phyloP scores from a whole-genome alignment of 2,888 invertebrate genomes.

The Torymus aiolomorphi region DNA sequence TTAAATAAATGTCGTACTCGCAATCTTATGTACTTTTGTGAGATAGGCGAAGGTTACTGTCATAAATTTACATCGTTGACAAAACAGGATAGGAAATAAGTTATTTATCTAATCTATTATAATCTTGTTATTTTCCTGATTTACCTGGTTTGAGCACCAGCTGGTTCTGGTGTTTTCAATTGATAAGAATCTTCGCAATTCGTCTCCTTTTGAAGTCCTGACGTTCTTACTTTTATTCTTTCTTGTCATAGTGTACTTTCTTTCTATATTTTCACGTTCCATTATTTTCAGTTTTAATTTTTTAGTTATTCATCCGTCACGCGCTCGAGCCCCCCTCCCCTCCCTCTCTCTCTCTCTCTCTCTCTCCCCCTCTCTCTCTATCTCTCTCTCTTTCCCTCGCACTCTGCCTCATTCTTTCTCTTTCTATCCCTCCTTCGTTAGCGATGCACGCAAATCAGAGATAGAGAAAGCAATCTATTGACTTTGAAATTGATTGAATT shows the following conservation, averaged over 20 bases:
- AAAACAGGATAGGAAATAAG: no score
- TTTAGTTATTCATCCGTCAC: constrained; percentile 14
- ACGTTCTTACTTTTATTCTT: background rate
- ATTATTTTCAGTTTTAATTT: constrained; percentile 20
- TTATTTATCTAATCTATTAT: no score
- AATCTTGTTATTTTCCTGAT: no score
- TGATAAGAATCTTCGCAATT: no score
- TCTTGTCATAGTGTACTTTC: background rate
- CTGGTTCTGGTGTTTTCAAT: no score
- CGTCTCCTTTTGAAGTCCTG: background rate
- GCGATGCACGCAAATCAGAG: constrained; percentile 42
- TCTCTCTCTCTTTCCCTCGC: background rate
- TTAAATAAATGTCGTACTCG: no score
- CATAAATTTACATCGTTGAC: no score
- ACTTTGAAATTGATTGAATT: constrained; percentile 56
- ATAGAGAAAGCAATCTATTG: constrained; percentile 53
- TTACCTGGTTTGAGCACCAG: no score
- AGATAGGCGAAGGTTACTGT: no score
- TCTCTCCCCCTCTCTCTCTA: constrained; percentile 50
- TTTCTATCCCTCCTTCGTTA: constrained; percentile 35
- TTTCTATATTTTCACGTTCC: background rate
- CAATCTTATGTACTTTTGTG: no score
- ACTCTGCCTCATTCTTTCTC: constrained; percentile 37
- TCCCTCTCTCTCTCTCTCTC: background rate
- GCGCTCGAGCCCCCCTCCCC: background rate